Evolutionary conservation across 2,113 vertebrate species (phyloP), one percentile per base, ranked within the genome.

Genomic region (Lucifuga dentata): DNA sequence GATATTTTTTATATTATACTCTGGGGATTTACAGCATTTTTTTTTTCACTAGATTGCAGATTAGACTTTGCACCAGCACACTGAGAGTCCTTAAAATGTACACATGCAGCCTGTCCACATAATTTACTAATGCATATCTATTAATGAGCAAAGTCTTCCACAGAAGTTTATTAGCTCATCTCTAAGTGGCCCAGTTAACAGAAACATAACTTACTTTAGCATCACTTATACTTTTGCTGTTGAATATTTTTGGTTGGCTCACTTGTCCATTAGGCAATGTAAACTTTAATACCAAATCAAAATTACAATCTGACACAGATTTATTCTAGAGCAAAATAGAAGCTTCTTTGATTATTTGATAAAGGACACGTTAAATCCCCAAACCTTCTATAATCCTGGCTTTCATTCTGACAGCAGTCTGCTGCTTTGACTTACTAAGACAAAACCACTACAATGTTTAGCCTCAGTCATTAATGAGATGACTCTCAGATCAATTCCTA

Each of bases 401-500:
- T 55, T 67, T 52, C 10, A 39, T 58, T 60, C 17, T 57, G 41
- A 60, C n/a, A 61, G 20, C 5, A 58, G 19, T 20, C 43, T 24
- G 29, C 12, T 73, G 38, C 44, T 23, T 63, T 78, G 64, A 70
- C 65, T 75, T 7, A 57, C 46, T n/a, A 23, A 61, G 48, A 75
- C 72, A 69, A 67, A 73, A 65, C 48, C 44, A 74, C 44, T 43
- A n/a, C 45, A 20, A 69, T 45, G 55, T 76, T 85, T 70, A 49
- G 60, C 59, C 66, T 76, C 38, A 64, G 41, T 73, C 76, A 75
- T 89, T 89, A 87, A 87, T 78, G 63, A 81, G 70, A 86, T 57
- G 60, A 84, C 80, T 85, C 64, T 17, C 33, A 49, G 68, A 90
- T 92, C 87, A 84, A 89, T 92, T 73, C 57, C 57, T 53, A 90